Percentiles rank a stretch among this genome's conserved stretches.
These are phyloP conservation scores for Nomada ruficornis DNA, from an alignment of 2,888 invertebrate species.

Conservation along the genomic window DNA sequence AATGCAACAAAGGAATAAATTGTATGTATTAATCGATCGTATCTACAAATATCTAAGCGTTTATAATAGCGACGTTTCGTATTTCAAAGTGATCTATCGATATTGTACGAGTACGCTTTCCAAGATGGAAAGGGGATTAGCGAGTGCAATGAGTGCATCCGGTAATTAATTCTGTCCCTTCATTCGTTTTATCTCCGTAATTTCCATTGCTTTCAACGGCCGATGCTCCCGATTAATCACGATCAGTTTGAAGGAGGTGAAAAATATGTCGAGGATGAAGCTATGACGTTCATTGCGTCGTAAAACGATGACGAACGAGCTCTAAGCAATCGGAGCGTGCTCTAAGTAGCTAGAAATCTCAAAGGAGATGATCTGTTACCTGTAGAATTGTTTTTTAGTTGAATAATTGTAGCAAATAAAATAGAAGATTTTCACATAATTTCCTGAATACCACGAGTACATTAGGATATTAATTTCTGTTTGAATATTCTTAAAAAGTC, in stretches of 20 bases:
- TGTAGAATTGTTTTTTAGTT: too few species aligned
- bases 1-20: too few species aligned
- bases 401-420: too few species aligned
- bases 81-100: too few species aligned
- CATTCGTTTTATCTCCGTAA: constrained; percentile 19
- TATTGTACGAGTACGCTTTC: constrained; percentile 4
- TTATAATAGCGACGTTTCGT: neutral
- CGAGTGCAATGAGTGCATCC: constrained; percentile 29
- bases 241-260: constrained; percentile 45
- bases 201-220: constrained; percentile 31
- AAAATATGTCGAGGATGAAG: constrained; percentile 56
- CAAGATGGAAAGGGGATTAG: constrained; percentile 31
- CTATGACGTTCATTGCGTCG: constrained; percentile 59
- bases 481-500: too few species aligned
- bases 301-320: constrained; percentile 62
- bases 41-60: neutral
- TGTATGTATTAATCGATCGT: too few species aligned
- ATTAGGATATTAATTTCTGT: too few species aligned
- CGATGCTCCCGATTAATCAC: constrained; percentile 65
- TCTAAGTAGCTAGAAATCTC: too few species aligned
- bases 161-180: constrained; percentile 47
- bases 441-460: too few species aligned
- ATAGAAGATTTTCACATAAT: too few species aligned
- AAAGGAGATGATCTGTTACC: too few species aligned
- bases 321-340: constrained; percentile 16